These are phyloP conservation scores for Rhimphoctona megacephalus DNA, from an alignment of 2,888 invertebrate species.

Conservation along the genomic window DNA sequence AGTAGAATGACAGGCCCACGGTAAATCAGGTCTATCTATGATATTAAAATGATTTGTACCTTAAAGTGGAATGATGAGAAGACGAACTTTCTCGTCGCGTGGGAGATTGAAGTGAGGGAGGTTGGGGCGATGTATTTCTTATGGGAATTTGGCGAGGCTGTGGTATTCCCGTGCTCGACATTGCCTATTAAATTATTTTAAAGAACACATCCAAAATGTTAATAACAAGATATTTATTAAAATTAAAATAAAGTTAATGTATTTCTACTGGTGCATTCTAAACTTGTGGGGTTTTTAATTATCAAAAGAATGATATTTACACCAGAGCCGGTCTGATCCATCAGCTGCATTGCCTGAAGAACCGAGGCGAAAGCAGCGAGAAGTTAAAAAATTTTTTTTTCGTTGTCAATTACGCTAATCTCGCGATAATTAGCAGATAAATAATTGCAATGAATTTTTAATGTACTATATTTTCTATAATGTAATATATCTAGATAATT, in stretches of 20 bases:
- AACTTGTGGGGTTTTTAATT: constrained; percentile 2
- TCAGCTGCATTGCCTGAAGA: constrained; percentile 95
- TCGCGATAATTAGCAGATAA: background rate
- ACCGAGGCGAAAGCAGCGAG: constrained; percentile 75
- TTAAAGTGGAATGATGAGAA: constrained; percentile 80
- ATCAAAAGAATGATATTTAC: constrained; percentile 89
- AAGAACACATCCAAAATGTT: constrained; percentile 45
- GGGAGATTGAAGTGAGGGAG: constrained; percentile 77
- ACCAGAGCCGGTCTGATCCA: constrained; percentile 95
- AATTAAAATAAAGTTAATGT: background rate
- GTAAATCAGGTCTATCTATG: background rate
- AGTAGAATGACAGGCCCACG: background rate
- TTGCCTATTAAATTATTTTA: constrained; percentile 76
- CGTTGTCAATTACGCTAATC: constrained; percentile 13
- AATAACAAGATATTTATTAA: background rate
- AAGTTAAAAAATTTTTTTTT: constrained; percentile 63
- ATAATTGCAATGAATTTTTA: background rate
- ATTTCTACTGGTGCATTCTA: constrained; percentile 8
- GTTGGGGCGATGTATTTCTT: constrained; percentile 74
- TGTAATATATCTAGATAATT: no score
- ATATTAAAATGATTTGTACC: constrained; percentile 71
- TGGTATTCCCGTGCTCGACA: constrained; percentile 78
- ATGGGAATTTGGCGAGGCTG: constrained; percentile 75
- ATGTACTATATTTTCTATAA: no score
- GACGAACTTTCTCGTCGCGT: constrained; percentile 81